These are phyloP conservation scores for Oreochromis niloticus DNA, from an alignment of 2,113 vertebrate genomes.

Conservation along the genomic window DNA sequence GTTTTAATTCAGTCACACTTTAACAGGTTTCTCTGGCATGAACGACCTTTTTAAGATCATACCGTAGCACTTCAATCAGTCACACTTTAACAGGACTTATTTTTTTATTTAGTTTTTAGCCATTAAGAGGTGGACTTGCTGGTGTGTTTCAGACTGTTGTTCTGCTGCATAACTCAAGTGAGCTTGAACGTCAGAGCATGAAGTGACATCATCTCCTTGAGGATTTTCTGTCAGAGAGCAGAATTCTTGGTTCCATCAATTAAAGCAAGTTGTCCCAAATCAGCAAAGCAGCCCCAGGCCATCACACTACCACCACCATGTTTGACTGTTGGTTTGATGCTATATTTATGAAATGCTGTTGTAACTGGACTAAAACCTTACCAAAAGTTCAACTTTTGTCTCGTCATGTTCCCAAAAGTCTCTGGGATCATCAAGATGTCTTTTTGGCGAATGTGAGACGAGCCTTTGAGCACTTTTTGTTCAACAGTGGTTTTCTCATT, in stretches of 20 bases:
- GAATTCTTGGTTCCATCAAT: background rate
- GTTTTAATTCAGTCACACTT: background rate
- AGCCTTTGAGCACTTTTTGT: background rate
- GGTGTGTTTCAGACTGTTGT: background rate
- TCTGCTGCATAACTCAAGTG: background rate
- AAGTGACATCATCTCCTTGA: background rate
- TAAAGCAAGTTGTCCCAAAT: background rate
- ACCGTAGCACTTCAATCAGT: background rate
- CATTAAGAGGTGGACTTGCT: background rate
- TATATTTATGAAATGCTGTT: background rate
- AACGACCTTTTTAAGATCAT: background rate
- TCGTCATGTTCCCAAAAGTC: background rate
- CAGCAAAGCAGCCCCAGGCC: background rate
- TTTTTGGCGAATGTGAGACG: background rate
- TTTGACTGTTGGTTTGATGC: background rate
- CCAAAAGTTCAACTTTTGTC: background rate
- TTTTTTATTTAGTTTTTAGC: background rate
- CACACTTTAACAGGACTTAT: background rate
- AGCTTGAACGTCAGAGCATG: background rate
- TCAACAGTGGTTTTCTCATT: background rate
- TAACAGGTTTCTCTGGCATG: background rate
- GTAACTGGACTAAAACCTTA: background rate
- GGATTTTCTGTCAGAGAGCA: background rate
- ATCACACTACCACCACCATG: background rate
- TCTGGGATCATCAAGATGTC: background rate